A percentile compares a stretch with the other conserved stretches of the same genome.
Evolutionary conservation across 2,113 vertebrate species (phyloP).

Genomic region (Xiphophorus hellerii): DNA sequence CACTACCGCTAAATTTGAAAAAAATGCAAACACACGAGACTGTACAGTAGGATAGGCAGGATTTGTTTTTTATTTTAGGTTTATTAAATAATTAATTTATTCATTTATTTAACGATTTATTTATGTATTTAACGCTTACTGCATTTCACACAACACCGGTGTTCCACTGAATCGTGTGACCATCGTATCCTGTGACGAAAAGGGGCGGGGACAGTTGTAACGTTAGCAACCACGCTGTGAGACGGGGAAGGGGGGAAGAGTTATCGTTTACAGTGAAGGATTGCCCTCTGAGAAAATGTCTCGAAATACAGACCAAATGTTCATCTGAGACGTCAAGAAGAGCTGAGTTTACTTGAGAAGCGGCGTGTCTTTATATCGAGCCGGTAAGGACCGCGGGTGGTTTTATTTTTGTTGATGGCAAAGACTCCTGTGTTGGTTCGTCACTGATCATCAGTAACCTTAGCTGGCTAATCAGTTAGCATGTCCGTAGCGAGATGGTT

Average conservation of each 20-base stretch:
- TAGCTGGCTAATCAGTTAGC: constrained; percentile 33
- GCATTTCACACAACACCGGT: constrained; percentile 27
- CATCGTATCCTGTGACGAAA: constrained; percentile 38
- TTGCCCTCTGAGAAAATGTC: constrained; percentile 30
- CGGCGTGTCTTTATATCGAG: neutral
- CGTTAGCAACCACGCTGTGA: constrained; percentile 75
- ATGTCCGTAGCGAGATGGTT: constrained; percentile 7
- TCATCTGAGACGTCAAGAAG: neutral
- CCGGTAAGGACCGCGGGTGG: constrained; percentile 50
- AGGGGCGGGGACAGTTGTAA: constrained; percentile 66
- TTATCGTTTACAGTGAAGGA: constrained; percentile 32
- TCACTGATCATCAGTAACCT: constrained; percentile 27
- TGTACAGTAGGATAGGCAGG: constrained; percentile 1
- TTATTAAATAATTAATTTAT: no score
- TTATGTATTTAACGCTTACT: no score
- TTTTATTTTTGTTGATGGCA: neutral
- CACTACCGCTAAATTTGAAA: neutral
- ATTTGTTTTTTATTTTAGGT: neutral
- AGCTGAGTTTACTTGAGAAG: neutral
- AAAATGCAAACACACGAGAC: neutral
- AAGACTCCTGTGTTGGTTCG: constrained; percentile 19
- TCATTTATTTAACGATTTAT: no score
- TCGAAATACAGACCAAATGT: constrained; percentile 10
- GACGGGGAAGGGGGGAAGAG: constrained; percentile 12
- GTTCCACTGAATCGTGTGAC: neutral